Evolutionary conservation across 2,113 vertebrate genomes (phyloP), one percentile per base, ranked within the genome.

Genomic region (Antechinus stuartii): DNA sequence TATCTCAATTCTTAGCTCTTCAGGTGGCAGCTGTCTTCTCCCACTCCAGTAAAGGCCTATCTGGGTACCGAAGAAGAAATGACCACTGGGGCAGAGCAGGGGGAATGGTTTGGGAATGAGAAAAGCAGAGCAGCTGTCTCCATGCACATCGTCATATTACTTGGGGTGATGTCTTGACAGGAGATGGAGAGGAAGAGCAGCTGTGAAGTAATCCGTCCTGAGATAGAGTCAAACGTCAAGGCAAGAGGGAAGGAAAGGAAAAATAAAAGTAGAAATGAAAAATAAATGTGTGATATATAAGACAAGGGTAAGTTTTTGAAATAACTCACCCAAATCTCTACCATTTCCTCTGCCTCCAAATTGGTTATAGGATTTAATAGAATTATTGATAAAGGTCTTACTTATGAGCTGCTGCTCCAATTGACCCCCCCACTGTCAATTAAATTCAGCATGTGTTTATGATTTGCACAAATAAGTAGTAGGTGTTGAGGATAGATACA

Each of bases 191-290:
- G 91, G 68, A 84, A 54, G 0, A 90, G 6, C 16, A 68, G 3
- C 53, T 90, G 8, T 24, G 1, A 54, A 95, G 95, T 27, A 1
- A 53, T 94, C 94, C 96, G 50, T 5, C 95, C 25, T 50, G 54
- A 89, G 90, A 93, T 91, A 89, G 89, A 26, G 8, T 94, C 19
- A 89, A 25, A 8, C 49, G 92, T 27, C 90, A 9, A 24, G 47
- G 90, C 50, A 93, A 95, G 93, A 91, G 68, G 35, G 90, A 12
- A 0, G 0, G 4, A 8, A 0, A 1, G n/a, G 19, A 7, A 8
- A 23, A 23, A n/a, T 90, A 14, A 91, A 52, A 90, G n/a, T 1
- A 91, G 3, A 76, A 91, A n/a, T 16, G 50, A 24, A 47, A 53
- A 91, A 42, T 30, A 68, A 24, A 96, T 57, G 50, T 5, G 0